Percentiles rank a stretch among this genome's conserved stretches.
Evolutionary conservation across 2,888 invertebrate genomes (phyloP).

Genomic region (Ashinkailepas kermadecensis): DNA sequence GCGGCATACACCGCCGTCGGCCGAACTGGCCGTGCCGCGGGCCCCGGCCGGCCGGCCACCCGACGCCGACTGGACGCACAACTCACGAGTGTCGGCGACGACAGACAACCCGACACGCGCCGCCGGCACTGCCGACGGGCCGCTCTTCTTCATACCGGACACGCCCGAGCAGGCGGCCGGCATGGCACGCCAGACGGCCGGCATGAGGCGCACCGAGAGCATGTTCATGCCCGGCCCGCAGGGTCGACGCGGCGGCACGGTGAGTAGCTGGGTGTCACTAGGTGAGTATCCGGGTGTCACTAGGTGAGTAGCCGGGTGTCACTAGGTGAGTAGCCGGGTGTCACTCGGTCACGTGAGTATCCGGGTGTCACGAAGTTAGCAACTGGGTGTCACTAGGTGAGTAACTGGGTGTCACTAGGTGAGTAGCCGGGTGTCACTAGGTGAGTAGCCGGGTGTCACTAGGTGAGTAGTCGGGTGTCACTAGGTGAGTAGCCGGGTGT

Average conservation of each 20-base stretch:
- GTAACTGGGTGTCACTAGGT: too few species aligned
- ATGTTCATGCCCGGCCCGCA: slow-evolving; percentile 23
- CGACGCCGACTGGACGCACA: slow-evolving; percentile 38
- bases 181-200: background rate
- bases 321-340: too few species aligned
- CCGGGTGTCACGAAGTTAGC: too few species aligned
- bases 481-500: too few species aligned
- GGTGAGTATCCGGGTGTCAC: too few species aligned
- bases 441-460: too few species aligned
- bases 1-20: slow-evolving; percentile 29
- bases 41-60: slow-evolving; percentile 41
- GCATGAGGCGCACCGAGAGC: slow-evolving; percentile 19
- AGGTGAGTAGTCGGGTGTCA: too few species aligned
- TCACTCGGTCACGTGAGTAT: too few species aligned
- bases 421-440: too few species aligned
- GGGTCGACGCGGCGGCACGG: slow-evolving; percentile 25
- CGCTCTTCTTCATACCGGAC: slow-evolving; percentile 32
- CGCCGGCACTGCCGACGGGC: slow-evolving; percentile 26
- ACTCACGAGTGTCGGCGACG: slow-evolving; percentile 37
- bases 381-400: too few species aligned
- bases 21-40: slow-evolving; percentile 32
- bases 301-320: too few species aligned
- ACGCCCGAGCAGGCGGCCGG: slow-evolving; percentile 29
- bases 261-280: background rate
- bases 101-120: slow-evolving; percentile 34